Evolutionary conservation across 2,113 vertebrate genomes (phyloP), one percentile per base, ranked within the genome.

Genomic region (Siphamia tubifer): DNA sequence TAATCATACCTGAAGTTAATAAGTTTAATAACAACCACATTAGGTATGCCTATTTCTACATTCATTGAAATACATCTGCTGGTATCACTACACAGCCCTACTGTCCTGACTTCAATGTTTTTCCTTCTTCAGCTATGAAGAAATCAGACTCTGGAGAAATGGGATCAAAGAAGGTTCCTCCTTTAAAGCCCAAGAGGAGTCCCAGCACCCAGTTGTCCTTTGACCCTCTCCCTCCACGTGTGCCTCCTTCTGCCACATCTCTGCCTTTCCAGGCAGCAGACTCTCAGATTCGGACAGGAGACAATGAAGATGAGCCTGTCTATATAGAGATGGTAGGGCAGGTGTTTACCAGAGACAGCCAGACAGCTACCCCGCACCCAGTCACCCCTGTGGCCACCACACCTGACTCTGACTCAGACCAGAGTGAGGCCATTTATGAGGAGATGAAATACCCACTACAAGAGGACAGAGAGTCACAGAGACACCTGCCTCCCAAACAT

Each of bases 251-350:
- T 49, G 73, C 92, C 72, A 74, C 92, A 73, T 79, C 91, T 19
- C 62, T 90, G 36, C 85, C 89, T 53, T 83, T 92, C 77, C 74
- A 86, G 77, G 85, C 69, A 52, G 53, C 71, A 65, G 68, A 94
- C 81, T 78, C 88, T 81, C 86, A 73, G 75, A 78, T 74, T 17
- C 86, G 74, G 49, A 71, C 70, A 7, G 73, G 82, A 58, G 82
- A 84, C 1, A 79, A 92, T 12, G 94, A 95, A 0, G 94, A 96
- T 4, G 96, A 96, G 76, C 95, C 96, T 0, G 96, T 97, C 34
- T 97, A 97, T 76, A 97, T 97, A 1, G 96, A 97, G 85, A 97
- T 97, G 96, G 96, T 97, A 71, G 95, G 96, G 38, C 91, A 94
- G 87, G 96, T 82, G 87, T 95, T 90, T 88, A 94, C 88, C 62